Conservation (phyloP, 2,113 vertebrate species). For the Carassius gibelio region DNA sequence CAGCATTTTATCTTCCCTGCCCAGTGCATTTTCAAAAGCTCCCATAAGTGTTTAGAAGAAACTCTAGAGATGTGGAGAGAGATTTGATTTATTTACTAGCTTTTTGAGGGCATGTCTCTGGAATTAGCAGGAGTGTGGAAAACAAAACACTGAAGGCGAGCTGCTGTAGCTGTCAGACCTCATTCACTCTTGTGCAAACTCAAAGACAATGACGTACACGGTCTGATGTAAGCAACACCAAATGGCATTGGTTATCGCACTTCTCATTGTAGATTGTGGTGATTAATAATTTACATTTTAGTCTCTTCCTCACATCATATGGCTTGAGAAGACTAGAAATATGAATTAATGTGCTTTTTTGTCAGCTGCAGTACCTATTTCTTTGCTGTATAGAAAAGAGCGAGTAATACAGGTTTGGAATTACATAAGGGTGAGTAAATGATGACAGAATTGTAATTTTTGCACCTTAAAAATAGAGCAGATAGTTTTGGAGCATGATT, state of each 20-base stretch:
- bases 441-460: not conserved
- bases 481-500: not conserved
- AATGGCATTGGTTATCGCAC: no score
- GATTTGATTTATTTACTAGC: slow-evolving; percentile 8
- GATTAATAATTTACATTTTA: not conserved
- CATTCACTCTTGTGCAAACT: not conserved
- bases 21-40: not conserved
- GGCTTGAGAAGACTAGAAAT: not conserved
- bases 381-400: not conserved
- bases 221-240: no score
- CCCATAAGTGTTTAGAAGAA: not conserved
- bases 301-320: not conserved
- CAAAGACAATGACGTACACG: slow-evolving; percentile 13
- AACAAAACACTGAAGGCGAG: not conserved
- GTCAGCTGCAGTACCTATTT: not conserved
- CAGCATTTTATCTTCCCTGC: not conserved
- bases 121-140: not conserved
- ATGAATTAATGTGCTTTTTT: not conserved
- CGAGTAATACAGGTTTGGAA: not conserved
- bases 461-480: not conserved
- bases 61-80: not conserved
- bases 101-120: not conserved
- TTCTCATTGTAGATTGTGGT: not conserved
- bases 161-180: not conserved
- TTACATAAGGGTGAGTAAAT: not conserved